Evolutionary conservation across 1,140 invertebrate genomes (phyloP), one percentile per base, ranked within the genome.

Genomic region (Dendrolimus kikuchii): DNA sequence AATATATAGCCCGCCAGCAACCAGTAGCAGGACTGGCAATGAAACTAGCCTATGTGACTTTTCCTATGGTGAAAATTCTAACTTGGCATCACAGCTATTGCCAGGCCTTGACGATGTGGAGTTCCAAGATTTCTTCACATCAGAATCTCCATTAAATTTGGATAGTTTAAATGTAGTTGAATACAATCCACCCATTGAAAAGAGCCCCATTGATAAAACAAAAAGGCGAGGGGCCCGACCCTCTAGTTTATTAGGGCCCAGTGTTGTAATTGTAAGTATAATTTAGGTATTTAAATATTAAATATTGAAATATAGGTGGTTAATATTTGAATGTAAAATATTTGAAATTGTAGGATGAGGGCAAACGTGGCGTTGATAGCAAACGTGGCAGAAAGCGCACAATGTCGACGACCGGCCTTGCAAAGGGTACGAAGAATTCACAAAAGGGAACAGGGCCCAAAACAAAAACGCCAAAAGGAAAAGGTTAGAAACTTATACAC

Each of bases 321-420:
- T 7, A 49, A 49, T 49, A 39, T 40, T 38, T 10, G 7, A 38
- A 38, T 38, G 38, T 5, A 48, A 48, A 38, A 48, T 38, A 48
- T 48, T 6, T 36, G 38, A 38, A 48, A 48, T 7, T 37, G 6
- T 48, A n/a, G 3, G 10, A 40, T 2, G 52, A 63, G 9, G 57
- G 43, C 39, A 68, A 72, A 57, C 57, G 67, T 4, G 63, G 56
- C 5, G 48, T 41, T 6, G 67, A 68, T 2, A 73, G 71, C 38
- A 71, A 69, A 49, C 71, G 78, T 36, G 77, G 77, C 4, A 66
- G 77, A 10, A 82, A 85, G 51, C 63, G 76, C 4, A 77, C 77
- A 0, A 59, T 74, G 4, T 84, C 78, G 2, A 66, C 70, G n/a
- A 77, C 74, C 1, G 75, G 71, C 0, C 40, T 74, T 1, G 55